phyloP scores from a whole-genome alignment of 2,113 vertebrate species.

The Zapus hudsonius region DNA sequence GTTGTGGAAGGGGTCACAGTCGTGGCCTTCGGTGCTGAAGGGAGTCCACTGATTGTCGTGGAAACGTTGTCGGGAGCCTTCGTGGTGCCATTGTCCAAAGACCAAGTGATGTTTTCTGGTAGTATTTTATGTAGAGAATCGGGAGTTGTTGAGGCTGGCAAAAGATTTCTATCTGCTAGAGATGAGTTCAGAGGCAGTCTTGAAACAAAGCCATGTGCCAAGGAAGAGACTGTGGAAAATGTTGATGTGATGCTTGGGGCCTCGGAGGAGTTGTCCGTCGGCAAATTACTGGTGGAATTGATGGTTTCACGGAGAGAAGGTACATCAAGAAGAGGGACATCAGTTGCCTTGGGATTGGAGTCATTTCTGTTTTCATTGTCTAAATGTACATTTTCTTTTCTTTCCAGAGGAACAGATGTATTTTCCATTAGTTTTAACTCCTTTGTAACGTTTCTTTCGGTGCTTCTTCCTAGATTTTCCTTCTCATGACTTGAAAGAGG shows the following conservation, averaged over 20 bases:
- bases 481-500: conserved; percentile 22
- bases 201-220: background rate
- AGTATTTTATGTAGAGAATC: background rate
- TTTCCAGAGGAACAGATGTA: background rate
- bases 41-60: background rate
- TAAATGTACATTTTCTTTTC: background rate
- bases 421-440: background rate
- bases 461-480: background rate
- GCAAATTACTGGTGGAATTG: background rate
- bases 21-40: accelerated
- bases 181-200: conserved; percentile 60
- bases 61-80: background rate
- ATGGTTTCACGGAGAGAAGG: background rate
- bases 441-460: background rate
- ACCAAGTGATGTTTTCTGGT: background rate
- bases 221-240: background rate
- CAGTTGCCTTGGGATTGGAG: background rate
- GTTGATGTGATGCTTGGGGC: background rate
- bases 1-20: background rate
- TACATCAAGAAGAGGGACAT: background rate
- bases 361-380: background rate
- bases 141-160: background rate
- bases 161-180: background rate
- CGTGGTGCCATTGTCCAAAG: background rate
- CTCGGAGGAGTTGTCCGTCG: background rate